A percentile compares a stretch with the other conserved stretches of the same genome.
phyloP scores from a whole-genome alignment of 1,140 invertebrate species.

The Drosophila aff. region DNA sequence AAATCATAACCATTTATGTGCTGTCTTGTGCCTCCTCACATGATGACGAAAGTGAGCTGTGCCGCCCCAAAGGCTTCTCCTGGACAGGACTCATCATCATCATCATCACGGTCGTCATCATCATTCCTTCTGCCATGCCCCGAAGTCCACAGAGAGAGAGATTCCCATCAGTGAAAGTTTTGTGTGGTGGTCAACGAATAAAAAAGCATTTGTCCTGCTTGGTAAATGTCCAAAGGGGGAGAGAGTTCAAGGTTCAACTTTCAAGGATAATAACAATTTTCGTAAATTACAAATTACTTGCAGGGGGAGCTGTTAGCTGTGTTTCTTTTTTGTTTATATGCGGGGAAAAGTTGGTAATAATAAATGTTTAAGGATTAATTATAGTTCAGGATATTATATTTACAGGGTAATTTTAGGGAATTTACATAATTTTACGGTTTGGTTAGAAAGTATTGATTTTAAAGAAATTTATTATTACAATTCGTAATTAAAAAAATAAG shows the following conservation, averaged over 20 bases:
- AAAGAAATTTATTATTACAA: too few relatives aligned
- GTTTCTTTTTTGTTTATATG: not conserved
- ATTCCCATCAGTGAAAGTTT: slow-evolving; percentile 55
- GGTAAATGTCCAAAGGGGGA: slow-evolving; percentile 31
- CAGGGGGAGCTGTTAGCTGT: not conserved
- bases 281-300: slow-evolving; percentile 77
- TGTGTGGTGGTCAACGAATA: slow-evolving; percentile 54
- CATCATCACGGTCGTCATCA: slow-evolving; percentile 5
- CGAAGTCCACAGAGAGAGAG: slow-evolving; percentile 23
- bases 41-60: not conserved
- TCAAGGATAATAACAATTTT: slow-evolving; percentile 77
- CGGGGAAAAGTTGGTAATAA: not conserved
- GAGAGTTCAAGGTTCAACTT: slow-evolving; percentile 45
- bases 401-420: too few relatives aligned
- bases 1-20: slow-evolving; percentile 79
- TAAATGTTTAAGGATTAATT: not conserved
- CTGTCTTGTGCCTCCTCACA: slow-evolving; percentile 20
- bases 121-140: not conserved
- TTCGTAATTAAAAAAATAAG: not conserved
- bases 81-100: slow-evolving; percentile 32
- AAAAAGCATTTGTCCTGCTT: slow-evolving; percentile 58
- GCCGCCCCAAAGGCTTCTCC: not conserved
- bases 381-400: not conserved
- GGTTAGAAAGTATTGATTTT: not conserved
- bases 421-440: not conserved